These are phyloP conservation scores for Ornithoptera alexandrae DNA, from an alignment of 2,888 invertebrate genomes.

Conservation along the genomic window DNA sequence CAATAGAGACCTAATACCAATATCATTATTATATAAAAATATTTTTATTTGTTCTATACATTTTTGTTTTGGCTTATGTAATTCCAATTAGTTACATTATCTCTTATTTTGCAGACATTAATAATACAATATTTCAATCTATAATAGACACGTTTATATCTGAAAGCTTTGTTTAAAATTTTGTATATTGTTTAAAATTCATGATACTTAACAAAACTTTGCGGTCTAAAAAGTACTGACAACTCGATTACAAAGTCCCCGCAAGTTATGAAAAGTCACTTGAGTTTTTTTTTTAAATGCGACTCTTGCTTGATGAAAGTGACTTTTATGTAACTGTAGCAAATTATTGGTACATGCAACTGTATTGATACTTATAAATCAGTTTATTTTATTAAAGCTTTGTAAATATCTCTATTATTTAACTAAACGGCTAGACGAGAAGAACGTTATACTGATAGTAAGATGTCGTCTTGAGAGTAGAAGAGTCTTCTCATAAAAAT, in stretches of 20 bases:
- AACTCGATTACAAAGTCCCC: slow-evolving; percentile 27
- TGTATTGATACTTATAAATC: not conserved
- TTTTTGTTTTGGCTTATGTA: too few relatives aligned
- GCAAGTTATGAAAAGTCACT: slow-evolving; percentile 34
- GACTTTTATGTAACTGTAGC: slow-evolving; percentile 3
- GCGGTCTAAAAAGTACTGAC: slow-evolving; percentile 13
- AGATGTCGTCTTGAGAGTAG: too few relatives aligned
- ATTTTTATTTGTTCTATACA: too few relatives aligned
- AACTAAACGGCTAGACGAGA: too few relatives aligned
- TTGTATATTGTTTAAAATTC: slow-evolving; percentile 15
- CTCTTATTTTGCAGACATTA: not conserved
- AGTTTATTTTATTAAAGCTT: too few relatives aligned
- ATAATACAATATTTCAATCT: not conserved
- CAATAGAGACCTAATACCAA: too few relatives aligned
- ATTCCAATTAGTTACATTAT: too few relatives aligned
- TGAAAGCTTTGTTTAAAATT: not conserved
- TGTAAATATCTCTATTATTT: too few relatives aligned
- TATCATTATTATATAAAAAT: too few relatives aligned
- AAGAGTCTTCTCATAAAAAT: too few relatives aligned
- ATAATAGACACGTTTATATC: not conserved
- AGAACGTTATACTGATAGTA: too few relatives aligned
- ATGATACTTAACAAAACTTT: slow-evolving; percentile 13
- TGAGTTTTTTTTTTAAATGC: slow-evolving; percentile 23
- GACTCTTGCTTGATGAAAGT: slow-evolving; percentile 23
- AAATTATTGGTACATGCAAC: not conserved